These are phyloP conservation scores for Frankliniella fusca DNA, from an alignment of 2,888 invertebrate genomes.

Conservation along the genomic window DNA sequence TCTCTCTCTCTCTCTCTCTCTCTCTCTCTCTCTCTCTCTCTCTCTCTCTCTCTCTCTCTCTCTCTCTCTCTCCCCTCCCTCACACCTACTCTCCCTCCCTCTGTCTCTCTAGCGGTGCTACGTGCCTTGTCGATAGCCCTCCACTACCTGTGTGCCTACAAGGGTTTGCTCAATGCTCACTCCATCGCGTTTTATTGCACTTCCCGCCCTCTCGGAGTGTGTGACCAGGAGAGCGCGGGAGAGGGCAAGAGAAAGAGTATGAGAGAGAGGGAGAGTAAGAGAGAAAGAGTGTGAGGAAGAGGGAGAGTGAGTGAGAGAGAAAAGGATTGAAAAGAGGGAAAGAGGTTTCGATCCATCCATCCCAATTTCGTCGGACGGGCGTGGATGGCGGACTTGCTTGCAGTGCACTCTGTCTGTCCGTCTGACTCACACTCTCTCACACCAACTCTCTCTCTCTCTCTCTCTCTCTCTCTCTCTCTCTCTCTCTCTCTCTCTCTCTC, in stretches of 20 bases:
- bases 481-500: not conserved
- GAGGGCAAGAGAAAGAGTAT: not conserved
- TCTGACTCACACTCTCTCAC: too few species aligned
- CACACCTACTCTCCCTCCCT: not conserved
- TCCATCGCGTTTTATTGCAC: too few species aligned
- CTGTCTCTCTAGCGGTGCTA: not conserved
- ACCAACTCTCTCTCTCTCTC: not conserved
- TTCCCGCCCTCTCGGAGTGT: not conserved
- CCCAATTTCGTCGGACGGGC: not conserved
- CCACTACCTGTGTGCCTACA: not conserved
- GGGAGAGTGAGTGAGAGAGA: not conserved
- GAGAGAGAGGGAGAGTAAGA: not conserved
- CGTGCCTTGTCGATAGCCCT: too few species aligned
- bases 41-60: not conserved
- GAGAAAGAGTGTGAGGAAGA: not conserved
- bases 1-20: slow-evolving; percentile 7
- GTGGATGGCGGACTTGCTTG: not conserved
- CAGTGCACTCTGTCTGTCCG: not conserved
- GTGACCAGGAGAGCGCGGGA: not conserved
- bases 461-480: not conserved
- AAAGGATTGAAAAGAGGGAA: not conserved
- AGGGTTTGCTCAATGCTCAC: too few species aligned
- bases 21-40: slow-evolving; percentile 24
- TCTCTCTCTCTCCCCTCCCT: not conserved
- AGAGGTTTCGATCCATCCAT: not conserved